Evolutionary conservation across 2,113 vertebrate genomes (phyloP).

Genomic region (cat (Felis catus)): F.catus_Fca126_mat1.0 CM031424.1:9181501-9182000

Average conservation of each 20-base stretch:
- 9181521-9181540: fast-evolving
- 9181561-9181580: neutral
- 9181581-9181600: neutral
- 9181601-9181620: neutral
- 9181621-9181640: neutral
- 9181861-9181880: neutral
- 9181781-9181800: neutral
- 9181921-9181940: fast-evolving
- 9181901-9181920: neutral
- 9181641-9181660: neutral
- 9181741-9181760: neutral
- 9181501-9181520: neutral
- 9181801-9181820: neutral
- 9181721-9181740: neutral
- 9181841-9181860: fast-evolving
- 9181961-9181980: neutral
- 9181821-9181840: neutral
- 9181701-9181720: neutral
- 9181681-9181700: neutral
- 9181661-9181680: neutral
- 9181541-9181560: fast-evolving
- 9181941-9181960: neutral
- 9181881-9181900: neutral
- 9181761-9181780: neutral
- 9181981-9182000: neutral